A percentile compares a stretch with the other conserved stretches of the same genome.
These are phyloP conservation scores for Lucifuga dentata DNA, from an alignment of 2,113 vertebrate species.

Conservation along the genomic window DNA sequence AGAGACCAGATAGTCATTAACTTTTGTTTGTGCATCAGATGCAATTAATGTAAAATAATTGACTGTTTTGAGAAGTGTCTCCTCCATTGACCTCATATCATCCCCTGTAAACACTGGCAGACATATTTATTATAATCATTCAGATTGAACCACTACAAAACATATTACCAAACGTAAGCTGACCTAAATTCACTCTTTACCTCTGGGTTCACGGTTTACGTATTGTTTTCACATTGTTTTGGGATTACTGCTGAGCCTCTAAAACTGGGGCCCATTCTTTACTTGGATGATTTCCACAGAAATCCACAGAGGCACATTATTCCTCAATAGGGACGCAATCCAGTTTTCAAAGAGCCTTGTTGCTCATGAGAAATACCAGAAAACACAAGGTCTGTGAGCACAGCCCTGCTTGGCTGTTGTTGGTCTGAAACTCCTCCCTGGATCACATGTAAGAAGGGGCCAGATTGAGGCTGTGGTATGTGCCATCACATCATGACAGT, in stretches of 20 bases:
- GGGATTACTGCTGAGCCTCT: conserved; percentile 56
- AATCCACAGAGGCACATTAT: conserved; percentile 57
- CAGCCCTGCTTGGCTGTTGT: conserved; percentile 17
- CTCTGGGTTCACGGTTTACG: not conserved
- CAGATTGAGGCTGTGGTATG: conserved; percentile 33
- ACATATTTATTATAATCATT: no score
- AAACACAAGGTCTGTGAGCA: conserved; percentile 63
- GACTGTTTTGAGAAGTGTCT: no score
- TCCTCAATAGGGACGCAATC: conserved; percentile 22
- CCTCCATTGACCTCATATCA: no score
- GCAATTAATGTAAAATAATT: no score
- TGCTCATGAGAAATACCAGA: conserved; percentile 52
- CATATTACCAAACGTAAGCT: not conserved
- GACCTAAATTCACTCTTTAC: not conserved
- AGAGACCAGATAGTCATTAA: no score
- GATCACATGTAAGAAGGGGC: conserved; percentile 63
- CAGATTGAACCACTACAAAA: no score
- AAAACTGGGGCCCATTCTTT: conserved; percentile 9
- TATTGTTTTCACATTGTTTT: conserved; percentile 25
- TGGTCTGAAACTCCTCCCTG: conserved; percentile 67
- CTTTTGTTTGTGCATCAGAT: no score
- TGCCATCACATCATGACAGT: conserved; percentile 29
- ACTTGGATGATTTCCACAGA: conserved; percentile 41
- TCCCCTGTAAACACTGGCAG: no score
- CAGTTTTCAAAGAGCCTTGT: conserved; percentile 53